Evolutionary conservation across 1,140 invertebrate species (phyloP), one percentile per base, ranked within the genome.

Genomic region (Rhizoglyphus robini): DNA sequence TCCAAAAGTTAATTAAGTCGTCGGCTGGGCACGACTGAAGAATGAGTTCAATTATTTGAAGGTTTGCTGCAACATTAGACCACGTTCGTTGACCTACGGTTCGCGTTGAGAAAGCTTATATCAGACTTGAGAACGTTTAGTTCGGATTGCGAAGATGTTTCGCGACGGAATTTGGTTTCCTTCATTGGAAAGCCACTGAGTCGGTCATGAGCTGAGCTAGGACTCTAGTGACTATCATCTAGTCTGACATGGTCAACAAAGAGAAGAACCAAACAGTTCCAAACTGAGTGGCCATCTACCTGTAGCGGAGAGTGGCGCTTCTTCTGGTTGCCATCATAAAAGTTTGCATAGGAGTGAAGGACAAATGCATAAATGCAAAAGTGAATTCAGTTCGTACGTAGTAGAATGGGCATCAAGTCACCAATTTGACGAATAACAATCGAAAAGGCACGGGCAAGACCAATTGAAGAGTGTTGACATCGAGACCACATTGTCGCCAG

Each of bases 1-100:
- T 99, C 96, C 96, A 99, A 78, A 99, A 99, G 74, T 98, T 99
- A 8, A 98, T 91, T 81, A 97, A 81, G 78, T 98, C 95, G 81
- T 63, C 89, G 81, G 72, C 87, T 88, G 74, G 90, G 88, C 67
- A n/a, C 86, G 86, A 70, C 87, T 89, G 74, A 88, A 97, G 67
- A 93, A 89, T 15, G 86, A 89, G 75, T 99, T 99, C 54, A 99
- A 78, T 78, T 97, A 93, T 73, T 95, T 94, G 76, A 99, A 92
- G 3, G 94, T 96, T 76, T 94, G 89, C 15, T 88, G 80, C 20
- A 99, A 81, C 30, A 99, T 78, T 68, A 86, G 84, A 27, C 85
- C 87, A 66, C 93, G 82, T 69, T 97, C 92, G 51, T n/a, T n/a
- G n/a, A n/a, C n/a, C n/a, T n/a, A n/a, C 96, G 81, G 77, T 97